A percentile compares a stretch with the other conserved stretches of the same genome.
phyloP scores from a whole-genome alignment of 1,140 invertebrate genomes.

The Adelges cooleyi region DNA sequence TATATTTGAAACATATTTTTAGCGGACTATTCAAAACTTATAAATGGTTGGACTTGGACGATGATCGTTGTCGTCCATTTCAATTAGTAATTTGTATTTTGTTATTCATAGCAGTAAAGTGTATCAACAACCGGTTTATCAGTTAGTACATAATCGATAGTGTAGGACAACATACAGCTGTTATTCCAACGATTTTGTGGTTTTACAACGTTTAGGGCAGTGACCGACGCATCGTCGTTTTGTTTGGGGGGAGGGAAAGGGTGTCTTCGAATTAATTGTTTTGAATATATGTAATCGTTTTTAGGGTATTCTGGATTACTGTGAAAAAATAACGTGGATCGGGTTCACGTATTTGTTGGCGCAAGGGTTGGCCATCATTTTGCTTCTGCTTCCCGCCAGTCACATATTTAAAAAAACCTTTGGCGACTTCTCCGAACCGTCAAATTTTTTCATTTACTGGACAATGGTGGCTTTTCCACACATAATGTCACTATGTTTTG shows the following conservation, averaged over 20 bases:
- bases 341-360: neutral
- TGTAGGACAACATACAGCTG: no score
- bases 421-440: neutral
- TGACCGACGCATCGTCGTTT: no score
- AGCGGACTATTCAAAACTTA: no score
- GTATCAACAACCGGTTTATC: no score
- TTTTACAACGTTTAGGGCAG: neutral
- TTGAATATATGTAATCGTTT: neutral
- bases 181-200: no score
- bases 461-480: slow-evolving; percentile 1
- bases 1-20: no score
- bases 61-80: no score
- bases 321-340: slow-evolving; percentile 12
- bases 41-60: no score
- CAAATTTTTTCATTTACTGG: slow-evolving; percentile 14
- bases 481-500: neutral
- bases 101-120: no score
- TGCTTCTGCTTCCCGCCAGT: neutral
- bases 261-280: neutral
- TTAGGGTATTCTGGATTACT: slow-evolving; percentile 3
- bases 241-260: neutral
- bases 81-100: no score
- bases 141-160: no score
- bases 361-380: neutral
- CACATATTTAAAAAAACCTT: neutral